A percentile compares a stretch with the other conserved stretches of the same genome.
These are phyloP conservation scores for Lonchura striata DNA, from an alignment of 2,113 vertebrate genomes.

Conservation along the genomic window DNA sequence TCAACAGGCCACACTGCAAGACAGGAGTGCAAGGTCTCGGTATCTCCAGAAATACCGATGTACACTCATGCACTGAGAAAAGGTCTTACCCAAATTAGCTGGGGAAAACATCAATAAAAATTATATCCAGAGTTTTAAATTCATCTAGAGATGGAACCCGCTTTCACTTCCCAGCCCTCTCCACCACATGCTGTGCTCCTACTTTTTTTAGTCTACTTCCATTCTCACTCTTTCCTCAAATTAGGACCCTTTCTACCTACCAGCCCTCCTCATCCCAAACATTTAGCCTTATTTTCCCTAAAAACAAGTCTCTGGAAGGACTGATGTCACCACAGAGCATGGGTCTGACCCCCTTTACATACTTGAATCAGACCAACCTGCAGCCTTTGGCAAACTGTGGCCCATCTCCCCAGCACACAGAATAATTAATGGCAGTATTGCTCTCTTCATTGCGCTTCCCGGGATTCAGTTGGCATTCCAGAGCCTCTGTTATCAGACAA, in stretches of 20 bases:
- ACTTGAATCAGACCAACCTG: background rate
- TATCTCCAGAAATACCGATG: background rate
- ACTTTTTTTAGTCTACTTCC: background rate
- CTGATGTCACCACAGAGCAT: background rate
- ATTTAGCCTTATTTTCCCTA: background rate
- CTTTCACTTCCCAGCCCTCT: background rate
- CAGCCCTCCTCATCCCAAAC: background rate
- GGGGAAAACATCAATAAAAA: background rate
- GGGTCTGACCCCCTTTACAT: background rate
- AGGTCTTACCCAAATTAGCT: background rate
- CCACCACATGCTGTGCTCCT: fast-evolving
- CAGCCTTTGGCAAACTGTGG: background rate
- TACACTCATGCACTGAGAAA: background rate
- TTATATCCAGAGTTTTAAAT: background rate
- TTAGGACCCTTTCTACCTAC: background rate
- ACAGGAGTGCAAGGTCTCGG: background rate
- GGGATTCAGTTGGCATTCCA: background rate
- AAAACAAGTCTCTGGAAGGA: background rate
- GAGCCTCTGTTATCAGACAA: background rate
- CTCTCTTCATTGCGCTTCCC: background rate
- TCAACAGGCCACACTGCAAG: background rate
- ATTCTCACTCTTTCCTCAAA: background rate
- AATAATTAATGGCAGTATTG: background rate
- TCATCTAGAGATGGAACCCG: background rate
- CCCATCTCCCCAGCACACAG: background rate